Percentiles rank a stretch among this genome's conserved stretches.
phyloP scores from a whole-genome alignment of 2,113 vertebrate species.

The Capreolus pygargus region DNA sequence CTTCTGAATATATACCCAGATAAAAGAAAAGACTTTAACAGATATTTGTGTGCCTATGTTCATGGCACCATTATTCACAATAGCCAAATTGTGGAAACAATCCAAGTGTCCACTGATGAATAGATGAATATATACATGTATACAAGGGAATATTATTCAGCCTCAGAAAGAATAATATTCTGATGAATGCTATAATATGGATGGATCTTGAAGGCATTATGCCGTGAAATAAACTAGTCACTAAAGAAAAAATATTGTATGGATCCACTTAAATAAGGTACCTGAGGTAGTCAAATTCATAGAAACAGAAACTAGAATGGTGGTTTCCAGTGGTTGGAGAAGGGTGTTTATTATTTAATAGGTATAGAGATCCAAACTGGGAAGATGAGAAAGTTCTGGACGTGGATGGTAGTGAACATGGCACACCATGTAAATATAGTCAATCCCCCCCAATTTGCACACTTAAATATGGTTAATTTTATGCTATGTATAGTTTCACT shows the following conservation, averaged over 20 bases:
- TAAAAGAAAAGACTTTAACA: background rate
- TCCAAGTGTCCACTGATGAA: background rate
- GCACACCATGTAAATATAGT: background rate
- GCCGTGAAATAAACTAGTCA: background rate
- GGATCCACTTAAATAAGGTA: background rate
- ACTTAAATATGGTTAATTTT: background rate
- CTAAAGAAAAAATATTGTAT: background rate
- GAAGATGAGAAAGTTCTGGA: background rate
- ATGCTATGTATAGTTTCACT: background rate
- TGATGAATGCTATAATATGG: too few relatives aligned
- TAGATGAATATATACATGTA: background rate
- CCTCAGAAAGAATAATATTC: background rate
- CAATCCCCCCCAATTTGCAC: background rate
- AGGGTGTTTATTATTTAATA: background rate
- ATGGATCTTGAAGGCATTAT: background rate
- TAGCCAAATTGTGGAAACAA: background rate
- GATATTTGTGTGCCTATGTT: background rate
- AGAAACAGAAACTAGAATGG: background rate
- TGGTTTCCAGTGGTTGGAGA: rapidly evolving
- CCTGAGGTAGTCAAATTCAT: background rate
- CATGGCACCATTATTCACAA: background rate
- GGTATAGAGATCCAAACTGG: background rate
- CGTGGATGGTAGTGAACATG: background rate
- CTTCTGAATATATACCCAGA: background rate
- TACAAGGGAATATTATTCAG: background rate